Conservation (phyloP, 2,797 vertebrate genomes). For the Oophaga sylvatica region DNA sequence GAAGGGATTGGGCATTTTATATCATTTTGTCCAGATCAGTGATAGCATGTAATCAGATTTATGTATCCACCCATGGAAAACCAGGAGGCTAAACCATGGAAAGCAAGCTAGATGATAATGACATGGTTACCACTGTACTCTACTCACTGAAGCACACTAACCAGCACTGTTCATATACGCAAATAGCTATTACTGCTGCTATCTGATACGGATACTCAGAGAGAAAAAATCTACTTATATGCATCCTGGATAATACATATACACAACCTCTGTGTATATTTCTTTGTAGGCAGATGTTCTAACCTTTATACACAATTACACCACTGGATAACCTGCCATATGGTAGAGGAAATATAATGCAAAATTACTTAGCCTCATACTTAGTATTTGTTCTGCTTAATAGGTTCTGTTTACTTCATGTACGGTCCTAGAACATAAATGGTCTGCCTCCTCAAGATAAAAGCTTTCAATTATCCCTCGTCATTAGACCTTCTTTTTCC, state of each 20-base stretch:
- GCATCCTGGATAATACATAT: not conserved
- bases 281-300: too few relatives aligned
- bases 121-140: too few relatives aligned
- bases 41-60: constrained; percentile 34
- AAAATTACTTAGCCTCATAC: not conserved
- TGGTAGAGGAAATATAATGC: not conserved
- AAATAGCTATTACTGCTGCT: not conserved
- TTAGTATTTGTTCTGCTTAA: not conserved
- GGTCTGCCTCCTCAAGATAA: not conserved
- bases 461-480: constrained; percentile 21
- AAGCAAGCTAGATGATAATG: not conserved
- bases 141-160: not conserved
- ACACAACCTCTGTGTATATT: not conserved
- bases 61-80: constrained; percentile 13
- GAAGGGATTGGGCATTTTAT: constrained; percentile 27
- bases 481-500: not conserved
- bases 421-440: not conserved
- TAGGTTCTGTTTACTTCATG: not conserved
- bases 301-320: not conserved
- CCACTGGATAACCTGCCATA: not conserved
- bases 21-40: constrained; percentile 5
- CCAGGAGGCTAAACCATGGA: not conserved
- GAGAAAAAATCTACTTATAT: not conserved
- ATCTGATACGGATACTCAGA: not conserved
- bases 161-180: not conserved